These are phyloP conservation scores for Scaptomyza polygonia DNA, from an alignment of 2,888 invertebrate species.

Conservation along the genomic window DNA sequence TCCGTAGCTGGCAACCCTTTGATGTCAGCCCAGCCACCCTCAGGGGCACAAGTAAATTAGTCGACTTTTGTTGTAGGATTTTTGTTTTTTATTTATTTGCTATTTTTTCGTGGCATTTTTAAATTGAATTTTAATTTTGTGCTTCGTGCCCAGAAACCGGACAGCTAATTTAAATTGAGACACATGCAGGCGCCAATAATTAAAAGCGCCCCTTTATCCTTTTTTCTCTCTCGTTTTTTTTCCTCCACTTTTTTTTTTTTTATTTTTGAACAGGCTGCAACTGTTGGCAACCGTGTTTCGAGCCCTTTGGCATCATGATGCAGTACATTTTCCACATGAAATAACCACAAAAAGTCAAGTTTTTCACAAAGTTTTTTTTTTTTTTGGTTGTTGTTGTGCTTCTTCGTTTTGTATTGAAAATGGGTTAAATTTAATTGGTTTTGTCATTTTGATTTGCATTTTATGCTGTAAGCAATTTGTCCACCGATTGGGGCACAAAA, in stretches of 20 bases:
- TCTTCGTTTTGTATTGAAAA: constrained; percentile 60
- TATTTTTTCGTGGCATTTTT: constrained; percentile 72
- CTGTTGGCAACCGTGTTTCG: constrained; percentile 63
- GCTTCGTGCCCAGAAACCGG: constrained; percentile 26
- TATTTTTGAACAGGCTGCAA: constrained; percentile 48
- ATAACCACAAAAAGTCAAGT: constrained; percentile 76
- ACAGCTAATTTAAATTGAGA: constrained; percentile 78
- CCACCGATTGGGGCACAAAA: constrained; percentile 53
- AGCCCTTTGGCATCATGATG: constrained; percentile 69
- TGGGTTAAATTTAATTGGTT: constrained; percentile 80
- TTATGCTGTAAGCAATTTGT: constrained; percentile 73
- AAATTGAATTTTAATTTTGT: constrained; percentile 79
- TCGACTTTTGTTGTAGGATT: constrained; percentile 67
- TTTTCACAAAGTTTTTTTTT: constrained; percentile 24
- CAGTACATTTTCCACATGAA: constrained; percentile 82
- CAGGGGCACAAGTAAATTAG: constrained; percentile 65
- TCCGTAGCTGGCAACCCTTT: constrained; percentile 66
- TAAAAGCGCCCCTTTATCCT: constrained; percentile 61
- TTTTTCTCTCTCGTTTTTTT: constrained; percentile 11
- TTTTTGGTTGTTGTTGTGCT: constrained; percentile 30
- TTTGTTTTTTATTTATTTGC: constrained; percentile 31
- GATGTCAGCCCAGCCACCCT: constrained; percentile 56
- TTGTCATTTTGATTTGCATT: constrained; percentile 81
- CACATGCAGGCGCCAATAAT: constrained; percentile 78
- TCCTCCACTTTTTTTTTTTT: constrained; percentile 3